Conservation (phyloP, 2,888 invertebrate species). For the Drosophila monieri region DNA sequence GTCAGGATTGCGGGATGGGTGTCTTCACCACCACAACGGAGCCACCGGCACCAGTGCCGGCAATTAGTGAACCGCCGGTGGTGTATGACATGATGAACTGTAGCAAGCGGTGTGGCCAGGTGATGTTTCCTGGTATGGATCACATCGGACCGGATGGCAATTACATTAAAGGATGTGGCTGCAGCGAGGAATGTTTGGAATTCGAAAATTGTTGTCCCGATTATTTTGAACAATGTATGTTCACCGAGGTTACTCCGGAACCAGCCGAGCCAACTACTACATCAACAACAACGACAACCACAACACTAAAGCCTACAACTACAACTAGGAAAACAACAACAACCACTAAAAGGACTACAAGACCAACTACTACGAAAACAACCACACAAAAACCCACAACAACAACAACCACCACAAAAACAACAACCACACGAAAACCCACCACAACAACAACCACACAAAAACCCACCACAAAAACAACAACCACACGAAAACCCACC, state of each 20-base stretch:
- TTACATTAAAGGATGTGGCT: constrained; percentile 85
- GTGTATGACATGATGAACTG: constrained; percentile 82
- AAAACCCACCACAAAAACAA: constrained; percentile 13
- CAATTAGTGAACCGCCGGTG: constrained; percentile 43
- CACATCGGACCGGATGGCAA: neutral
- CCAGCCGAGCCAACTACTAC: constrained; percentile 10
- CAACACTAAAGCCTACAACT: constrained; percentile 10
- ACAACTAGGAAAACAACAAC: constrained; percentile 22
- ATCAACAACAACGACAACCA: constrained; percentile 5
- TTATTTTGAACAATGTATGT: constrained; percentile 82
- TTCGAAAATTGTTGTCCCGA: constrained; percentile 88
- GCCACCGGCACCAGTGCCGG: neutral
- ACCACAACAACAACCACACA: neutral
- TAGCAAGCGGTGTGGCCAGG: constrained; percentile 36
- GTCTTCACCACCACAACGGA: constrained; percentile 45
- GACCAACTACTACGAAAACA: constrained; percentile 27
- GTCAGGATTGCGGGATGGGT: constrained; percentile 64
- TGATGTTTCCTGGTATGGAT: neutral
- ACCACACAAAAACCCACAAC: constrained; percentile 19
- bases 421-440: constrained; percentile 5
- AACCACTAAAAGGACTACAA: constrained; percentile 14
- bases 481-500: constrained; percentile 1
- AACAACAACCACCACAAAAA: constrained; percentile 10
- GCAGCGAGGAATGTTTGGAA: constrained; percentile 85
- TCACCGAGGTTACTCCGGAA: neutral